These are phyloP conservation scores for Junonia oenone DNA, from an alignment of 2,888 invertebrate genomes.

Conservation along the genomic window DNA sequence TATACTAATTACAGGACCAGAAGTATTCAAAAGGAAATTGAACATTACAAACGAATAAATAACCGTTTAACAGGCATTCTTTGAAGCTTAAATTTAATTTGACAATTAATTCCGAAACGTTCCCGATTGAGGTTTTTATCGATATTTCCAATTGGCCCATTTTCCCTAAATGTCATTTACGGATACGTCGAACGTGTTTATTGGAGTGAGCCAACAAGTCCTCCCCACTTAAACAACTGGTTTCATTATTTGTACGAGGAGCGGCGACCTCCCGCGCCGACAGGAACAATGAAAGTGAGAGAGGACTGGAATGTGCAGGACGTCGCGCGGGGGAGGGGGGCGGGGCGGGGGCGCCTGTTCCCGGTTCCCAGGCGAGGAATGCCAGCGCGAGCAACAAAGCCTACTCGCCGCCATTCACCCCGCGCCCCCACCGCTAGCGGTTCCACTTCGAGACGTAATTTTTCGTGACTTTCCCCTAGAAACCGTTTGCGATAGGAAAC, in stretches of 20 bases:
- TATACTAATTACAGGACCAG: not conserved
- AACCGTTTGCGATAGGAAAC: slow-evolving; percentile 54
- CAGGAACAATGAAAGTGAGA: slow-evolving; percentile 78
- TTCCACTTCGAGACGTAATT: slow-evolving; percentile 60
- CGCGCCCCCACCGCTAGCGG: slow-evolving; percentile 49
- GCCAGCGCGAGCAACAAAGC: slow-evolving; percentile 76
- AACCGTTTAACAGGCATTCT: slow-evolving; percentile 17
- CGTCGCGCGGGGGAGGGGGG: slow-evolving; percentile 33
- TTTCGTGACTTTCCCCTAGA: slow-evolving; percentile 65
- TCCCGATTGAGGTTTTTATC: slow-evolving; percentile 30
- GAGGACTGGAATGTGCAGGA: slow-evolving; percentile 71
- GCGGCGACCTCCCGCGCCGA: slow-evolving; percentile 75
- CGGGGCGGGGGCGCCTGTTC: slow-evolving; percentile 51
- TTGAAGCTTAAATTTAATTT: slow-evolving; percentile 26
- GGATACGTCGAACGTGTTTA: slow-evolving; percentile 62
- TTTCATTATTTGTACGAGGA: slow-evolving; percentile 63
- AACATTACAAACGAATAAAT: slow-evolving; percentile 21
- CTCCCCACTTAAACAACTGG: slow-evolving; percentile 58
- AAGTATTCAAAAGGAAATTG: not conserved
- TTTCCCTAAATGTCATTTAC: slow-evolving; percentile 63
- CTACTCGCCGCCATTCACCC: slow-evolving; percentile 74
- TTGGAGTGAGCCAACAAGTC: slow-evolving; percentile 58
- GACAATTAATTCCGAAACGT: slow-evolving; percentile 30
- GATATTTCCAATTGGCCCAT: slow-evolving; percentile 34
- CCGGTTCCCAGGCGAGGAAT: slow-evolving; percentile 79